Percentiles rank a stretch among this genome's conserved stretches.
Evolutionary conservation across 2,888 invertebrate genomes (phyloP).

Genomic region (Scaptodrosophila latifasciaeformis): DNA sequence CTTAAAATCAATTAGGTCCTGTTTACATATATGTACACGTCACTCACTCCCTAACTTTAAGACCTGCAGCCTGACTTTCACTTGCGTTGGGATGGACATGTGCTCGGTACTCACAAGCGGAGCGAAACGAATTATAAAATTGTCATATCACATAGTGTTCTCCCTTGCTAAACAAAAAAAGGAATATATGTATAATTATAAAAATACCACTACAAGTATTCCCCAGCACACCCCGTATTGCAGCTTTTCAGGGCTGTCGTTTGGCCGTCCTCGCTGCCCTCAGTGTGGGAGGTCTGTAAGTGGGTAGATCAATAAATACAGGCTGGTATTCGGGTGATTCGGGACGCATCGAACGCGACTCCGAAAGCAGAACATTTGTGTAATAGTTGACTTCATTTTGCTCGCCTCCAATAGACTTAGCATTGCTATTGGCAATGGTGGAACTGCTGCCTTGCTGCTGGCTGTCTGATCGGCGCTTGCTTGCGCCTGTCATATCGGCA

Average conservation of each 20-base stretch:
- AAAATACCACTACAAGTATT: no score
- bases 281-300: conserved; percentile 76
- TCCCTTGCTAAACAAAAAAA: conserved; percentile 22
- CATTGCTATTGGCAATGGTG: no score
- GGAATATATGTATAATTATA: no score
- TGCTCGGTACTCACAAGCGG: no score
- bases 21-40: no score
- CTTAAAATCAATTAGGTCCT: no score
- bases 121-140: conserved; percentile 8
- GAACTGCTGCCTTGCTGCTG: background rate
- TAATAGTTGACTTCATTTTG: conserved; percentile 62
- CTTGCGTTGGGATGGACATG: no score
- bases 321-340: conserved; percentile 66
- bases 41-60: no score
- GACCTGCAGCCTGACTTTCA: no score
- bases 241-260: background rate
- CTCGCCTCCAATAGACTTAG: no score
- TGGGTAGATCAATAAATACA: conserved; percentile 78
- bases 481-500: conserved; percentile 19
- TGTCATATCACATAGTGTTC: conserved; percentile 58
- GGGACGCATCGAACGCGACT: conserved; percentile 65
- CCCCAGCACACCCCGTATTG: background rate
- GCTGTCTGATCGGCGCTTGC: conserved; percentile 23
- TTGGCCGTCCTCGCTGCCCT: no score
- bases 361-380: conserved; percentile 59